Conservation (phyloP, 2,797 vertebrate species). For the Hyperoplus lanceolatus region DNA sequence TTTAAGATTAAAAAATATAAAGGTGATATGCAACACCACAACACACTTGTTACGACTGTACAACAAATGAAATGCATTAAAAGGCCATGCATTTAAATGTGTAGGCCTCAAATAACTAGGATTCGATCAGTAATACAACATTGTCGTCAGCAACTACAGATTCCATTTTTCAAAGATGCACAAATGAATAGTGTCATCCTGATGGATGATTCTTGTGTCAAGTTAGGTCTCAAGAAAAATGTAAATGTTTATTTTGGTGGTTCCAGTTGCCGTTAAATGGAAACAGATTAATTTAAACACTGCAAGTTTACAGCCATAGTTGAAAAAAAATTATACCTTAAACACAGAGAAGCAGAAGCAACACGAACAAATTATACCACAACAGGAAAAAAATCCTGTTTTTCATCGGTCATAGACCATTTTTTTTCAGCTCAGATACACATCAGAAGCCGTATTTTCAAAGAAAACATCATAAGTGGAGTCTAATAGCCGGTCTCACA, state of each 20-base stretch:
- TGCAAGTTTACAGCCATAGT: constrained; percentile 10
- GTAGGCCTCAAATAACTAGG: constrained; percentile 13
- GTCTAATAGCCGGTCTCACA: constrained; percentile 26
- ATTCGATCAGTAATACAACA: constrained; percentile 17
- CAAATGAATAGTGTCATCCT: not conserved
- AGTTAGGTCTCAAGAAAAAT: not conserved
- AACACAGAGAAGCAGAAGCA: not conserved
- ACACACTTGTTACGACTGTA: constrained; percentile 37
- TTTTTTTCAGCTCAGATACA: constrained; percentile 17
- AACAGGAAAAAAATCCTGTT: not conserved
- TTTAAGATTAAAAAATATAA: constrained; percentile 15
- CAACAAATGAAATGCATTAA: constrained; percentile 18
- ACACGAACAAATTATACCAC: constrained; percentile 15
- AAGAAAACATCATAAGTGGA: constrained; percentile 50
- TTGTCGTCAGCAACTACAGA: constrained; percentile 5
- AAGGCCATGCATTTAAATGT: constrained; percentile 19
- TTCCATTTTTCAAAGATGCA: not conserved
- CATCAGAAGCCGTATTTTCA: constrained; percentile 52
- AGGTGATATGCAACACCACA: constrained; percentile 28
- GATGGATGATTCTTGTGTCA: not conserved
- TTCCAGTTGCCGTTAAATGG: not conserved
- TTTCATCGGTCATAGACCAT: not conserved
- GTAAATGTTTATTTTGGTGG: not conserved
- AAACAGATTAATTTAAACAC: constrained; percentile 13
- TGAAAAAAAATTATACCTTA: constrained; percentile 19